These are phyloP conservation scores for Calyptommatus sinebrachiatus DNA, from an alignment of 2,113 vertebrate species.

Conservation along the genomic window DNA sequence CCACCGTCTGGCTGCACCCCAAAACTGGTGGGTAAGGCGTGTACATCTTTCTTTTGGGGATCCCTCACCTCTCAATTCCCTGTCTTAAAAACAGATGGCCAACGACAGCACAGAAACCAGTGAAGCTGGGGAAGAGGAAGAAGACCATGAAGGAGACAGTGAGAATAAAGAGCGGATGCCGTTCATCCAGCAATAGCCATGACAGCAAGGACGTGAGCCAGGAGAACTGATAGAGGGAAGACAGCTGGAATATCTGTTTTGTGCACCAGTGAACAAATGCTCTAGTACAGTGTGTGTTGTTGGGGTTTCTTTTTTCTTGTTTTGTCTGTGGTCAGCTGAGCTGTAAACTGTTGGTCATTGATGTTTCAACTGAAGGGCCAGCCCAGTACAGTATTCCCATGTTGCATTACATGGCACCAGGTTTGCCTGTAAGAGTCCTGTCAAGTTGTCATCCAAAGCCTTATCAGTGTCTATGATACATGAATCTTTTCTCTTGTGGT, in stretches of 20 bases:
- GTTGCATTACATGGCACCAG: constrained; percentile 44
- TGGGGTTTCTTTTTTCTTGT: constrained; percentile 52
- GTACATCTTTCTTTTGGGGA: too few relatives aligned
- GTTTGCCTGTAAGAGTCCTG: constrained; percentile 48
- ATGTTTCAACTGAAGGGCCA: constrained; percentile 84
- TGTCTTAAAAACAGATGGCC: constrained; percentile 84
- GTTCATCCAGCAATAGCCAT: constrained; percentile 88
- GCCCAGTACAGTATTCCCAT: constrained; percentile 69
- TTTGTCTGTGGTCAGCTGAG: constrained; percentile 82
- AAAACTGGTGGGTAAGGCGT: too few relatives aligned
- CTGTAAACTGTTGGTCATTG: constrained; percentile 78
- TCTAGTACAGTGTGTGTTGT: constrained; percentile 83
- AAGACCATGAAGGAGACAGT: constrained; percentile 92
- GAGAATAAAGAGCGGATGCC: constrained; percentile 98
- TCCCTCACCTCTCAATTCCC: neutral
- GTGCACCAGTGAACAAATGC: constrained; percentile 80
- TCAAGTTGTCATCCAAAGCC: constrained; percentile 48
- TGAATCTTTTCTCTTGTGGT: constrained; percentile 39
- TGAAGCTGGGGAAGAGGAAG: constrained; percentile 95
- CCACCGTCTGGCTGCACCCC: too few relatives aligned
- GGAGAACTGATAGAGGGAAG: constrained; percentile 50
- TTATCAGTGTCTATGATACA: constrained; percentile 52
- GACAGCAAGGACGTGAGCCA: neutral
- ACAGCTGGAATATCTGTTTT: constrained; percentile 64
- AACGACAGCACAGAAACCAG: constrained; percentile 98